A percentile compares a stretch with the other conserved stretches of the same genome.
Conservation (phyloP, 2,888 invertebrate genomes). For the Trachelus tabidus region DNA sequence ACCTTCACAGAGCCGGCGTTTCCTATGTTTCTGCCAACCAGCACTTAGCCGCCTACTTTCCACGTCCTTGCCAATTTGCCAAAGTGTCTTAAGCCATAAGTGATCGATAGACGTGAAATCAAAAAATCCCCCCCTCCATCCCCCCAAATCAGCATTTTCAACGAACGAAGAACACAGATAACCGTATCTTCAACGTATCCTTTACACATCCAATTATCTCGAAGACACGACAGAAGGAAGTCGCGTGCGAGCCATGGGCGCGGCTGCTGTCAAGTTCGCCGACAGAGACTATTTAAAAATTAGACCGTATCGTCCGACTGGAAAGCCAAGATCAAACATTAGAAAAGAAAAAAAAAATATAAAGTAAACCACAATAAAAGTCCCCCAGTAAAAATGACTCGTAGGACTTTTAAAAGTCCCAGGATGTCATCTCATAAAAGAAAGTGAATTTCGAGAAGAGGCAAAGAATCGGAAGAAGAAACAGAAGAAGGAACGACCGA, state of each 20-base stretch:
- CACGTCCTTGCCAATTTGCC: constrained; percentile 16
- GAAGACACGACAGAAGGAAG: neutral
- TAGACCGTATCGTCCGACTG: neutral
- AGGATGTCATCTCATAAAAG: neutral
- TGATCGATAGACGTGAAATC: neutral
- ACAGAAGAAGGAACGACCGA: neutral
- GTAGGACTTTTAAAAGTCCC: neutral
- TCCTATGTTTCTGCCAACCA: constrained; percentile 28
- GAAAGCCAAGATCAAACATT: neutral
- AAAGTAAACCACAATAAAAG: no score
- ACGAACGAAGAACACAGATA: neutral
- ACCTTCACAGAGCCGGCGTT: constrained; percentile 47
- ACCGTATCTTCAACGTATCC: neutral
- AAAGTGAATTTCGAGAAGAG: neutral
- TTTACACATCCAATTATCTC: neutral
- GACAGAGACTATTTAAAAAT: neutral
- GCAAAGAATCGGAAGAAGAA: constrained; percentile 3
- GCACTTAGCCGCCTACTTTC: neutral
- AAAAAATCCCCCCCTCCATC: no score
- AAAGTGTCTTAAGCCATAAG: constrained; percentile 28
- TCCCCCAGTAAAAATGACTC: neutral
- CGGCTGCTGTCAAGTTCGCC: neutral
- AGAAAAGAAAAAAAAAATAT: neutral
- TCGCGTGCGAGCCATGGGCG: neutral
- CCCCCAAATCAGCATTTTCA: no score